A percentile compares a stretch with the other conserved stretches of the same genome.
Conservation (phyloP, 2,797 vertebrate genomes). For the Sciurus vulgaris region DNA sequence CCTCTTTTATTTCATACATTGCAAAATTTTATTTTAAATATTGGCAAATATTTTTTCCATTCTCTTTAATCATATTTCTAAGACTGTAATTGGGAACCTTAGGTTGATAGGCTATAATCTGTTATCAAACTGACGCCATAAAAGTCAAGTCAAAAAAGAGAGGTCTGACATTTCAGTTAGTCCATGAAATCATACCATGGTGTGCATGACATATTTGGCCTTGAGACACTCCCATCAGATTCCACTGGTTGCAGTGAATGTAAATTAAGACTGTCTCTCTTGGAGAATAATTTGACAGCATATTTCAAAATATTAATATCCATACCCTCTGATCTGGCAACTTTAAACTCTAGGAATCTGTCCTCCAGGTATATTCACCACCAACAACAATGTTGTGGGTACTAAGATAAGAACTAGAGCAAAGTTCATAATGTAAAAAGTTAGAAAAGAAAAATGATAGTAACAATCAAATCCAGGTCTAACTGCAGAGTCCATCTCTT, state of each 20-base stretch:
- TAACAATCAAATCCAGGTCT: not conserved
- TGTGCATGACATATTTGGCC: not conserved
- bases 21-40: slow-evolving; percentile 32
- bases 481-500: not conserved
- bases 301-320: slow-evolving; percentile 54
- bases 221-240: not conserved
- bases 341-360: not conserved
- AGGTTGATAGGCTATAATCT: not conserved
- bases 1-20: not conserved
- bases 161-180: not conserved
- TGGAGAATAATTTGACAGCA: slow-evolving; percentile 5
- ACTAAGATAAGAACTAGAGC: not conserved
- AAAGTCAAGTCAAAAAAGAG: slow-evolving; percentile 14
- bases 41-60: slow-evolving; percentile 26
- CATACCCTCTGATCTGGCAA: not conserved
- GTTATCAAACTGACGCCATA: slow-evolving; percentile 21
- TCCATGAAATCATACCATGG: not conserved
- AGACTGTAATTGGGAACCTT: slow-evolving; percentile 5
- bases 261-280: not conserved
- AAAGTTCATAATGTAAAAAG: not conserved
- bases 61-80: slow-evolving; percentile 21
- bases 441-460: slow-evolving; percentile 44
- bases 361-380: not conserved
- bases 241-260: not conserved
- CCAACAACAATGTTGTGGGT: not conserved